Base-by-base conservation (phyloP, 2,113 vertebrate genomes). In the Phrynosoma blainvillii region DNA sequence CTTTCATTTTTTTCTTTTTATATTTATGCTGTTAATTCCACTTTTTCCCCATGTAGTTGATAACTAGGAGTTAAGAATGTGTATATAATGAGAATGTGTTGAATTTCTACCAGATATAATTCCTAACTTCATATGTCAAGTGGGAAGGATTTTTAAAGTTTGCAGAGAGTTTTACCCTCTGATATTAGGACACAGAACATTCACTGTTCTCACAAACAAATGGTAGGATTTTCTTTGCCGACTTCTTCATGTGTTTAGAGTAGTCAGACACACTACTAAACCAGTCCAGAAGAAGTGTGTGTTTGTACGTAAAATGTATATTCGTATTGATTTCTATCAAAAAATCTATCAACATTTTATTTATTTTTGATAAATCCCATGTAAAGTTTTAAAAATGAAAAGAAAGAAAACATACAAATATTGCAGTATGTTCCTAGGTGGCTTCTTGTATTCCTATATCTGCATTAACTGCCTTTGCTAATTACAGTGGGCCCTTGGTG, bases 391-490 rank as follows among this genome's bases (percentile, higher is more conserved):
- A 47, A 47, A 47, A 47, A 47, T 47, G 47, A 47, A 47, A 47
- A 47, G 47, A 47, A 47, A 47, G 47, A 47, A 47, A 47, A 47
- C 47, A 47, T 7, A 47, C 7, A 7, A 47, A 47, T 47, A 7
- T 47, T 68, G 59, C n/a, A 80, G 30, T 23, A 32, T 27, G 21
- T 90, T 18, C 70, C 11, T 71, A 76, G 80, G 8, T 83, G 84
- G 27, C 76, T 78, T 84, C 32, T 89, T 66, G 54, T 18, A 8
- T 91, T 75, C 10, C 84, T 42, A 52, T 68, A 20, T 77, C n/a
- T 56, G 89, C 56, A 79, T 0, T 71, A 52, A 40, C 62, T 89
- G 4, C 21, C 87, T 62, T 14, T 10, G 84, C 42, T 74, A 40
- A 79, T 65, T 52, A 87, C 84, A 36, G 36, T 47, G 47, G 47